Base-by-base conservation (phyloP, 2,797 vertebrate genomes). In the Agapornis canus region DNA sequence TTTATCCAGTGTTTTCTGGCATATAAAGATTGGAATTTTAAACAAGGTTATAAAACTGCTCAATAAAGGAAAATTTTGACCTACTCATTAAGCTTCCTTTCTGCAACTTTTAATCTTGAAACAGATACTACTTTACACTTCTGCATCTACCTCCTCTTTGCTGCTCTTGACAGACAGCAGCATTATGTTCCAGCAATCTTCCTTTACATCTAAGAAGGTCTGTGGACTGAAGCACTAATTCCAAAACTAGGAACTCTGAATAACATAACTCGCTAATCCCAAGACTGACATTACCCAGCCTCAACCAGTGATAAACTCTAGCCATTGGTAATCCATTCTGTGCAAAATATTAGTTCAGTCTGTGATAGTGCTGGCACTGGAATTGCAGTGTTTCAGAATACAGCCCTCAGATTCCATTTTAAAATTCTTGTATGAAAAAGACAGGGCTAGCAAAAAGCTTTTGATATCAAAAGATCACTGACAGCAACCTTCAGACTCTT, bases 281-380 rank as follows among this genome's bases (percentile, higher is more conserved):
- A 42, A 32, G 3, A 10, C 25, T 3, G 29, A 3, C 29, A 16
- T 29, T 6, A n/a, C 1, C 15, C 86, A 63, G 64, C 47, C 72
- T 37, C 47, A 39, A 15, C 2, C 1, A 16, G 8, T 10, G 27
- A n/a, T 1, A 12, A 63, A 29, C n/a, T 9, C 25, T 5, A 19
- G 14, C 0, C 0, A 0, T 1, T 23, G 39, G 26, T 17, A 27
- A 37, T 7, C 17, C 17, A 26, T 32, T 43, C 70, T 4, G 15
- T 1, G 37, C 27, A 39, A 39, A 39, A 11, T 0, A 40, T 25
- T 1, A 27, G 16, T 26, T 66, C 48, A n/a, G 29, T 9, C 54
- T 63, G 51, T 18, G 31, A 14, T 1, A 6, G 3, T 4, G 17
- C 70, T 61, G 13, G 31, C 25, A 32, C 1, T 2, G 35, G 23